Conservation (phyloP, 2,113 vertebrate species). For the Neotoma lepida region DNA sequence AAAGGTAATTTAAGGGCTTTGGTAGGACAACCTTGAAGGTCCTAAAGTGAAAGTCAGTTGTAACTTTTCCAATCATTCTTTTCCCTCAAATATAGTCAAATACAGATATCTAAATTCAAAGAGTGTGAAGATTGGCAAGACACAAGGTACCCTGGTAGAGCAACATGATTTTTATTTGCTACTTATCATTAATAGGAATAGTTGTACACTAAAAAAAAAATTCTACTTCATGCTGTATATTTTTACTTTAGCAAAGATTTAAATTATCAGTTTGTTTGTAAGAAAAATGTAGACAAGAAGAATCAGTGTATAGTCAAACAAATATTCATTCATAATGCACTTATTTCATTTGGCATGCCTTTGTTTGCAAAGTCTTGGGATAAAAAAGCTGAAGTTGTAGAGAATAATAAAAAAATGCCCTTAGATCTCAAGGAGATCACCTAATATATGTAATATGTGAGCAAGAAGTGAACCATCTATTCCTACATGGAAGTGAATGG, state of each 20-base stretch:
- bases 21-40: not conserved
- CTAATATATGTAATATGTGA: not conserved
- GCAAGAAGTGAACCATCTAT: not conserved
- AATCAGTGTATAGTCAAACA: not conserved
- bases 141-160: not conserved
- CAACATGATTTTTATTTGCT: not conserved
- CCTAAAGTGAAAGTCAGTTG: not conserved
- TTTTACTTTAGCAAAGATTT: not conserved
- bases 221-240: not conserved
- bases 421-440: not conserved
- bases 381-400: not conserved
- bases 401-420: not conserved
- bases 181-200: not conserved
- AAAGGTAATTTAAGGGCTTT: not conserved
- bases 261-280: slow-evolving; percentile 24
- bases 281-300: slow-evolving; percentile 25
- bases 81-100: not conserved
- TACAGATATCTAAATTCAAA: not conserved
- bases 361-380: not conserved
- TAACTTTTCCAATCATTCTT: not conserved
- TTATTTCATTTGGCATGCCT: not conserved
- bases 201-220: not conserved
- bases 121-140: not conserved
- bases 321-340: not conserved
- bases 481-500: not conserved